These are phyloP conservation scores for Desoria tigrina DNA, from an alignment of 2,888 invertebrate species.

Conservation along the genomic window DNA sequence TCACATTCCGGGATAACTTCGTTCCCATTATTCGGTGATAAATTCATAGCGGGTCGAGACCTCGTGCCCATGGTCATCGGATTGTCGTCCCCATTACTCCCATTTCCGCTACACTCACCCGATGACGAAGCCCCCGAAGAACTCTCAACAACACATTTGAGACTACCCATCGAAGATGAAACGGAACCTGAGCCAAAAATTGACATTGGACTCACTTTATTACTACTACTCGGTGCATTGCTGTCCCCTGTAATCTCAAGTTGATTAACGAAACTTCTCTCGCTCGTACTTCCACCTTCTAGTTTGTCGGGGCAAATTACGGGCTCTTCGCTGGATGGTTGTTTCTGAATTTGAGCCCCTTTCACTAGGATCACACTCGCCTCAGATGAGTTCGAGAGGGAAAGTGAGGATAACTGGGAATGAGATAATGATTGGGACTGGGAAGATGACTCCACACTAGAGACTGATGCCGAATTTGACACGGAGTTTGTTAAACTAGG, in stretches of 20 bases:
- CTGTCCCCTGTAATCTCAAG: not conserved
- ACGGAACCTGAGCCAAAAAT: conserved; percentile 34
- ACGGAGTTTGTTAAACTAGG: conserved; percentile 57
- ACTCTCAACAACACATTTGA: conserved; percentile 29
- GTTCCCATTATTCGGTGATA: conserved; percentile 30
- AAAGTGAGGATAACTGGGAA: conserved; percentile 53
- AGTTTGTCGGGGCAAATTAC: not conserved
- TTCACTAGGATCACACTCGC: conserved; percentile 70
- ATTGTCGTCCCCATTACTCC: conserved; percentile 8
- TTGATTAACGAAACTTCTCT: not conserved
- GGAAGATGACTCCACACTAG: conserved; percentile 44
- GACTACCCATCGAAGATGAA: conserved; percentile 44
- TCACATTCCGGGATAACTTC: conserved; percentile 50
- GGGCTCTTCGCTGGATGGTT: conserved; percentile 14
- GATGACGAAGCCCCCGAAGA: conserved; percentile 32
- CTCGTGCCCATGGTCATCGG: not conserved
- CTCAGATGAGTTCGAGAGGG: conserved; percentile 70
- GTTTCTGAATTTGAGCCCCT: conserved; percentile 37
- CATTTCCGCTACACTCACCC: conserved; percentile 13
- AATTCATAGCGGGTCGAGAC: not conserved
- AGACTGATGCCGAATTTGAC: conserved; percentile 42
- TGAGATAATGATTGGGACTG: conserved; percentile 36
- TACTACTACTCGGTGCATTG: conserved; percentile 2
- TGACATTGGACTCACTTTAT: conserved; percentile 34
- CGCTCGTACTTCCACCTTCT: conserved; percentile 23